These are phyloP conservation scores for Urocyon cinereoargenteus DNA, from an alignment of 2,797 vertebrate species.

Conservation along the genomic window DNA sequence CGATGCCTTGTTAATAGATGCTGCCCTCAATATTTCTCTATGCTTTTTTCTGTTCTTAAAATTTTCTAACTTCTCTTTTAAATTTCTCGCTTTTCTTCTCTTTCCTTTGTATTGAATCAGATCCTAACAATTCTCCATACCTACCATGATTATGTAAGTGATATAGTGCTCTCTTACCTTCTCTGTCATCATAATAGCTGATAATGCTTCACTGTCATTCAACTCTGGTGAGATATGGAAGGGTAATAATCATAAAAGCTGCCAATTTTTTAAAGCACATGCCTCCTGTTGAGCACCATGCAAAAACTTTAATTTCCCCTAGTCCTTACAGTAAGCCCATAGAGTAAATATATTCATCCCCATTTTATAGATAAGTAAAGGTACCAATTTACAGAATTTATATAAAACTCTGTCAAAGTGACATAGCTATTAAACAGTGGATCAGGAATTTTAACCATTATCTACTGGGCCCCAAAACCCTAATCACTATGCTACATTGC, in stretches of 20 bases:
- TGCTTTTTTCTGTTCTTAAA: not conserved
- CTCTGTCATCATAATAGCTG: not conserved
- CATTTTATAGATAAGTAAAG: not conserved
- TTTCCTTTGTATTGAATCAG: constrained; percentile 7
- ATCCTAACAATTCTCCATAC: not conserved
- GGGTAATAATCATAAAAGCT: constrained; percentile 15
- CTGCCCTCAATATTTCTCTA: not conserved
- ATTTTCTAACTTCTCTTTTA: constrained; percentile 24
- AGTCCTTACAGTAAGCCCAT: not conserved
- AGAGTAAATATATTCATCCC: not conserved
- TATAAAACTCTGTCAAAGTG: not conserved
- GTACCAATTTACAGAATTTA: not conserved
- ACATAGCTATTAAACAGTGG: not conserved
- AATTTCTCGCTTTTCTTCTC: not conserved
- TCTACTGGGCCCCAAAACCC: not conserved
- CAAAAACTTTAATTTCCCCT: not conserved
- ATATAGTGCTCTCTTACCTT: not conserved
- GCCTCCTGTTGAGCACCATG: not conserved
- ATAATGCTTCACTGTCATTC: not conserved
- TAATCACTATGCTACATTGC: not conserved
- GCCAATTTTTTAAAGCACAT: not conserved
- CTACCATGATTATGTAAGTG: not conserved
- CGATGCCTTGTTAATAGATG: not conserved
- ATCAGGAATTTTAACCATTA: not conserved
- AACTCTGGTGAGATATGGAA: not conserved